Conservation (phyloP, 2,113 vertebrate species). For the Rousettus leschenaultii region DNA sequence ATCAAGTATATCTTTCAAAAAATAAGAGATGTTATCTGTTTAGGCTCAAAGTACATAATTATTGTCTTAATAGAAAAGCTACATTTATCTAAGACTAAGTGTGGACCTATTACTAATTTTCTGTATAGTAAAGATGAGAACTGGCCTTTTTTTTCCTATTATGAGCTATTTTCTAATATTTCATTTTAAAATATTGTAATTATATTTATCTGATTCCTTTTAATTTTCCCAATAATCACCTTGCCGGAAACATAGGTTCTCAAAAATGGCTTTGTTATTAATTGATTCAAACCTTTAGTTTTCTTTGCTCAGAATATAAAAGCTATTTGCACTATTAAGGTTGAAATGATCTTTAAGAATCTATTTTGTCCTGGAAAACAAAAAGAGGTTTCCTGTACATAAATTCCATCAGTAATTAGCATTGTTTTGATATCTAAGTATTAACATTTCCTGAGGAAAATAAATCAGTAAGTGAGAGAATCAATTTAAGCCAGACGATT, state of each 20-base stretch:
- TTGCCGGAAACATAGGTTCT: background rate
- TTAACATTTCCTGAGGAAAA: slow-evolving; percentile 41
- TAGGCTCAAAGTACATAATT: background rate
- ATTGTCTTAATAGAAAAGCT: background rate
- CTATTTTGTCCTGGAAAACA: slow-evolving; percentile 33
- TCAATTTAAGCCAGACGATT: slow-evolving; percentile 32
- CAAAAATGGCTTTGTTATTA: background rate
- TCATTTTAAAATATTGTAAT: background rate
- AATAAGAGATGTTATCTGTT: background rate
- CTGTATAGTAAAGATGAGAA: background rate
- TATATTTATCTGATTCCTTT: background rate
- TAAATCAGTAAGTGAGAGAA: slow-evolving; percentile 26
- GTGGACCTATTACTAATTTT: background rate
- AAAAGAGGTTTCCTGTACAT: slow-evolving; percentile 28
- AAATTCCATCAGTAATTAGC: slow-evolving; percentile 61
- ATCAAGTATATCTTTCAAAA: background rate
- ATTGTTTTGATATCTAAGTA: slow-evolving; percentile 39
- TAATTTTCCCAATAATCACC: background rate
- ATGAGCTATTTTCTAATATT: background rate
- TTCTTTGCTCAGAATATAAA: background rate
- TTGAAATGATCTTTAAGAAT: slow-evolving; percentile 42
- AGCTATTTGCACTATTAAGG: background rate
- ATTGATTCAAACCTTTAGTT: background rate
- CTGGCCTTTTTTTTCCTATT: background rate
- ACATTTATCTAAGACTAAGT: background rate